Base-by-base conservation (phyloP, 2,888 invertebrate species). In the Lacanobia wlatinum region DNA sequence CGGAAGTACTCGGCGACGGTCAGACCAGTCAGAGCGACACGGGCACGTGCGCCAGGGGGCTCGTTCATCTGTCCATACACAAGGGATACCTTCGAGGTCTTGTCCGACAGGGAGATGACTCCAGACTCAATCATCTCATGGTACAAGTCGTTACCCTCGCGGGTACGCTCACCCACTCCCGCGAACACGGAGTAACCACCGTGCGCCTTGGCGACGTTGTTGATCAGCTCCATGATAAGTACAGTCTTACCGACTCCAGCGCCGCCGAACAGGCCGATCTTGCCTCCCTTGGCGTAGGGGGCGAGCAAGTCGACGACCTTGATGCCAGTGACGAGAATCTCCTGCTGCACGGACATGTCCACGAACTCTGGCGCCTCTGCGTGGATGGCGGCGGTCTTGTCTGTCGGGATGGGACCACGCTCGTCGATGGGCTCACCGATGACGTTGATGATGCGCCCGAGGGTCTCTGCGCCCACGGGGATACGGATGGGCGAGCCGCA, bases 1-100 rank as follows among this genome's bases (percentile, higher is more conserved):
- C 99, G 98, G 98, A 99, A 99, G 92, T 99, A 98, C 93, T 99
- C 99, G 55, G 99, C 99, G 53, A 99, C 98, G 38, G 99, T 98
- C 80, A 99, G 96, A 79, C 99, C 99, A 82, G 99, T 99, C 76
- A 99, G 96, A 73, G 99, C 99, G 59, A 99, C 99, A 92, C 99
- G 98, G 87, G 99, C 99, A 92, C 99, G 98, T 67, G 99, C 99
- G 86, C 99, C 99, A 68, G 99, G 99, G 55, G 99, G 99, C 96
- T 99, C 99, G 93, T 99, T 99, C 99, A 99, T 99, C 96, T 99
- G 99, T 60, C 99, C 99, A 89, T 99, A 99, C 83, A 99, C 99
- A 73, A 99, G 97, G 0, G 99, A 98, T 91, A 98, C 98, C 96
- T 99, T 99, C 12, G 99, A 99, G 46, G 97, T 97, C 92, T 98